phyloP scores from a whole-genome alignment of 2,113 vertebrate species.

The Lophotis ruficrista region DNA sequence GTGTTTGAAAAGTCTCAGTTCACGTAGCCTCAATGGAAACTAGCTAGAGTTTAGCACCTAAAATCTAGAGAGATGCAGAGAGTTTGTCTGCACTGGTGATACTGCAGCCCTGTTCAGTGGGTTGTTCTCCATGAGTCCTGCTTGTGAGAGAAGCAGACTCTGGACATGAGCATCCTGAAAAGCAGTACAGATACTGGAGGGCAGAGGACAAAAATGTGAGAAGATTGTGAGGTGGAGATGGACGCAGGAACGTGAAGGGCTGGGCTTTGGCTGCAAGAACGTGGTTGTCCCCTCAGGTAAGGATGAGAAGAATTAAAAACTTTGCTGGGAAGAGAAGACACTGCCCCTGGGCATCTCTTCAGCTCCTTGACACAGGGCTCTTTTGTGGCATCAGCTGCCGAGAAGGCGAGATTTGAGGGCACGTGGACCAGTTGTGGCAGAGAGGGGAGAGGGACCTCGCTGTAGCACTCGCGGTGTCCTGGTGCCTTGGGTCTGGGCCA shows the following conservation, averaged over 20 bases:
- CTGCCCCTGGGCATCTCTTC: not conserved
- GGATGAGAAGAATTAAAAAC: not conserved
- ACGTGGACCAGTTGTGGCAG: accelerated
- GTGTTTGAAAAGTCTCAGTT: conserved; percentile 8
- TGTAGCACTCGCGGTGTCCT: not conserved
- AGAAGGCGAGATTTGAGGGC: not conserved
- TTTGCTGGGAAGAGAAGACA: not conserved
- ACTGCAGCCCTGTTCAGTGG: not conserved
- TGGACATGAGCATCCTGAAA: not conserved
- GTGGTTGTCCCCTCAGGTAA: not conserved
- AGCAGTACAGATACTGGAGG: not conserved
- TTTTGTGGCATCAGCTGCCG: not conserved
- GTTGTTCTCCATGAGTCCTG: not conserved
- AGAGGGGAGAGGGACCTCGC: accelerated
- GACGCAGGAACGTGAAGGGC: not conserved
- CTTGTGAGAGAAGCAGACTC: not conserved
- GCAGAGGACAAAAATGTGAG: not conserved
- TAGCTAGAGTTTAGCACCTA: not conserved
- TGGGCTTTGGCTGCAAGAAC: not conserved
- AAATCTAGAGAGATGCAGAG: too few relatives aligned
- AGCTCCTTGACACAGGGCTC: not conserved
- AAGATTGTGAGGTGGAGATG: not conserved
- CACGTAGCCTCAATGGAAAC: not conserved
- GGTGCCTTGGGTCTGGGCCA: not conserved
- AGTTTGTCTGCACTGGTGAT: not conserved